These are phyloP conservation scores for Camptogramma bilineatum DNA, from an alignment of 2,888 invertebrate species.

Conservation along the genomic window DNA sequence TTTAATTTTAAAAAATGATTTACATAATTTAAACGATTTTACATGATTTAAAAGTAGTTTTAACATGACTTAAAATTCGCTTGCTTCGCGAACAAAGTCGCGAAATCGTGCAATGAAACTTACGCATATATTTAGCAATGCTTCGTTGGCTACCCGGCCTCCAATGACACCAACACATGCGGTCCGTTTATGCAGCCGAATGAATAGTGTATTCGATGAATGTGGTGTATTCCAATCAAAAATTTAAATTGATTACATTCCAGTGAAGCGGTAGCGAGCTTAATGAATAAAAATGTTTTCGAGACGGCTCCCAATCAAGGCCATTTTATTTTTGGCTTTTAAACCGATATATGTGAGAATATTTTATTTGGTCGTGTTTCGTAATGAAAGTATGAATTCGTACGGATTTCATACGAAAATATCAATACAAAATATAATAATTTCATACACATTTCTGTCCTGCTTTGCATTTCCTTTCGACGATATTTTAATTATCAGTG, in stretches of 20 bases:
- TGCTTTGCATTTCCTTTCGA: too few species aligned
- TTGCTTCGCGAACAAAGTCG: too few species aligned
- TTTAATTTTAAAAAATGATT: too few species aligned
- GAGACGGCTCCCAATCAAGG: constrained; percentile 32
- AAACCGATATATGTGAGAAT: constrained; percentile 26
- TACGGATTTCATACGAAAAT: background rate
- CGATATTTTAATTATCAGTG: too few species aligned
- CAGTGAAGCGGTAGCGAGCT: constrained; percentile 34
- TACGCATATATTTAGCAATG: background rate
- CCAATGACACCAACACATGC: constrained; percentile 36
- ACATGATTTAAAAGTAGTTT: too few species aligned
- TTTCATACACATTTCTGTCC: too few species aligned
- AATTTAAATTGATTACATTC: constrained; percentile 59
- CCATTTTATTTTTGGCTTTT: constrained; percentile 31
- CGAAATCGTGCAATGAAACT: background rate
- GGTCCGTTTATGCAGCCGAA: constrained; percentile 35
- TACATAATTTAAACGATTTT: too few species aligned
- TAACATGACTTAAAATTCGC: too few species aligned
- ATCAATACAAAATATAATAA: background rate
- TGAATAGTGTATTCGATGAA: constrained; percentile 44
- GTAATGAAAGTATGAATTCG: background rate
- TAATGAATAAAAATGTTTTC: constrained; percentile 39
- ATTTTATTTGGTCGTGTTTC: constrained; percentile 20
- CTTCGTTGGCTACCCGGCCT: background rate
- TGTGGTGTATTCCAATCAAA: constrained; percentile 52